These are phyloP conservation scores for Mylabris sibirica DNA, from an alignment of 2,888 invertebrate species.

Conservation along the genomic window DNA sequence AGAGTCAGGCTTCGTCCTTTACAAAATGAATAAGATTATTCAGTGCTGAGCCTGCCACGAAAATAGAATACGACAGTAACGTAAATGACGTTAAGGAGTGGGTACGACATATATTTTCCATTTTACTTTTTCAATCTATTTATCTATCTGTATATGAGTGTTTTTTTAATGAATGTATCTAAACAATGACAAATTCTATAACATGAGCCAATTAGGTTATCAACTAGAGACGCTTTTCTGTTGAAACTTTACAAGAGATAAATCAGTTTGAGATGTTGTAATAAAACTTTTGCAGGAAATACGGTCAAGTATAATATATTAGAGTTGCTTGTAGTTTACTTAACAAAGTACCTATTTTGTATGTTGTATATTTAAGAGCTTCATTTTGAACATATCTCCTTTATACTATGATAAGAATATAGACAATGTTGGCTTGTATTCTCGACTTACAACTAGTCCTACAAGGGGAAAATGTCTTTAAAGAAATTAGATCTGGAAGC, in stretches of 20 bases:
- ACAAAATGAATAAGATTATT: conserved; percentile 45
- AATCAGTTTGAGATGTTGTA: conserved; percentile 8
- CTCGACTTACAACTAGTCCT: neutral
- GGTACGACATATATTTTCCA: neutral
- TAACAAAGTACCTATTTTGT: conserved; percentile 16
- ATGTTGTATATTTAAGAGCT: conserved; percentile 10
- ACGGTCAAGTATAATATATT: conserved; percentile 21
- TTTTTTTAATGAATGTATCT: too few species aligned
- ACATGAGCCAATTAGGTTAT: neutral
- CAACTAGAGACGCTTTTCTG: neutral
- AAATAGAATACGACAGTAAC: conserved; percentile 14
- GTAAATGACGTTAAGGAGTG: conserved; percentile 11
- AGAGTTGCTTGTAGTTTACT: conserved; percentile 13
- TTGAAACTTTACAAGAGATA: neutral
- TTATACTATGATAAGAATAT: conserved; percentile 1
- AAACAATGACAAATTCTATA: neutral
- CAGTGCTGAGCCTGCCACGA: conserved; percentile 24
- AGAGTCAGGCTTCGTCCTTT: conserved; percentile 42
- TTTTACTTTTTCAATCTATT: neutral
- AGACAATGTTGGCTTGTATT: neutral
- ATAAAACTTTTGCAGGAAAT: conserved; percentile 19
- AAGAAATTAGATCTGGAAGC: conserved; percentile 10
- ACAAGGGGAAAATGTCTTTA: neutral
- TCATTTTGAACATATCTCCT: conserved; percentile 4
- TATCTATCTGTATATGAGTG: neutral